Base-by-base conservation (phyloP, 1,140 invertebrate species). In the Apis dorsata region DNA sequence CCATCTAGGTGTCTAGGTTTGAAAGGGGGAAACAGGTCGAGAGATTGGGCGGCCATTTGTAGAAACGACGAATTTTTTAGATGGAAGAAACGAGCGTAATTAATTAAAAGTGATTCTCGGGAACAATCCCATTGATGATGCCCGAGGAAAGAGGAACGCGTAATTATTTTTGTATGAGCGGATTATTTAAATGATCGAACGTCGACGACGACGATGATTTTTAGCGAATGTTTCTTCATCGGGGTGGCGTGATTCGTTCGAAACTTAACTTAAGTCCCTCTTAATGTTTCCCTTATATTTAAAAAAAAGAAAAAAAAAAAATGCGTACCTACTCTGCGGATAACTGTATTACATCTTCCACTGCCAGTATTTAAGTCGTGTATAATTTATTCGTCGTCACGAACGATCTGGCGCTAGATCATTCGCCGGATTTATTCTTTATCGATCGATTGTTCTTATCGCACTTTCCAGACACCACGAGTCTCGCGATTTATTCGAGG, bases 121-220 rank as follows among this genome's bases (percentile, higher is more conserved):
- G 59, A 44, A 71, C 24, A 62, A 57, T 77, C 21, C 73, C 72
- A 55, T 44, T 7, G 34, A 15, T 21, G 60, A 15, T 21, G 60
- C 21, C 73, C 78, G 60, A 59, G 44, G 49, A 53, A 19, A 77
- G 63, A 79, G 66, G 77, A 81, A 19, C 86, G 78, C 79, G 84
- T 80, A 88, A 88, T 88, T 88, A 88, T 88, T 88, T 88, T 88
- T 88, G 81, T 88, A 88, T 88, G 85, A 88, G 84, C 81, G 80
- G 28, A 86, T 88, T 86, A 88, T 88, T 88, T 88, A 83, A 71
- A 85, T 8, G 24, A 84, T 77, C 72, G 69, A 71, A 49, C 66
- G 55, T 84, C 75, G 75, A 83, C 79, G 66, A 83, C 34, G 34
- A 28, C 2, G 34, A 34, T 86, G 74, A 87, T 19, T 86, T 81